A percentile compares a stretch with the other conserved stretches of the same genome.
Conservation (phyloP, 2,888 invertebrate genomes). For the Corbicula japonica region DNA sequence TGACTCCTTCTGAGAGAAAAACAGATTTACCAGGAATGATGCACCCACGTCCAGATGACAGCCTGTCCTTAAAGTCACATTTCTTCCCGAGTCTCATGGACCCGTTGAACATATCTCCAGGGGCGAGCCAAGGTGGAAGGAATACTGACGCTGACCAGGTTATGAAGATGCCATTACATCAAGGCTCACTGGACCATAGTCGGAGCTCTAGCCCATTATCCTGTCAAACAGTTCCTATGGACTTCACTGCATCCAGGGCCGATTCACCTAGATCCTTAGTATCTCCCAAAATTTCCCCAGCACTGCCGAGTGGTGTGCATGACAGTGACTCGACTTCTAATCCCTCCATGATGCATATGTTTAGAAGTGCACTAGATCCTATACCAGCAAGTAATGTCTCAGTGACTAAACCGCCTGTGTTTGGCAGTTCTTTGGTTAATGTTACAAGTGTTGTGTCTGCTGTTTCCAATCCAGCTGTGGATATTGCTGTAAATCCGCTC, state of each 20-base stretch:
- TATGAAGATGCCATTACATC: conserved; percentile 20
- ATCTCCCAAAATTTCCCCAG: conserved; percentile 39
- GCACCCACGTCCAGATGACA: conserved; percentile 30
- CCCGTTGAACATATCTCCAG: conserved; percentile 56
- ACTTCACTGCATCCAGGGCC: conserved; percentile 19
- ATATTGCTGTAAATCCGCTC: conserved; percentile 48
- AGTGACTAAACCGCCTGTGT: conserved; percentile 14
- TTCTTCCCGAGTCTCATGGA: conserved; percentile 53
- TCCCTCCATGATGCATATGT: conserved; percentile 25
- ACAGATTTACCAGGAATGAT: conserved; percentile 39
- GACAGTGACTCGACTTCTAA: conserved; percentile 30
- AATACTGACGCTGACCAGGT: conserved; percentile 11
- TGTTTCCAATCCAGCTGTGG: conserved; percentile 37
- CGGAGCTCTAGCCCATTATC: conserved; percentile 30
- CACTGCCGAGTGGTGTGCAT: conserved; percentile 25
- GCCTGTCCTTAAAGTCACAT: conserved; percentile 32
- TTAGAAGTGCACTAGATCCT: conserved; percentile 13
- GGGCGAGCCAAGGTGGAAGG: conserved; percentile 32
- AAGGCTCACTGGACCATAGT: conserved; percentile 14
- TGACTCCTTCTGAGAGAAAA: conserved; percentile 28
- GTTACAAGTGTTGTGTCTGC: conserved; percentile 9
- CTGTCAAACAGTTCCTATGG: conserved; percentile 2
- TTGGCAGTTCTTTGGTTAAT: conserved; percentile 5
- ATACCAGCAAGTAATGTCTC: conserved; percentile 16
- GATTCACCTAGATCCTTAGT: conserved; percentile 19